phyloP scores from a whole-genome alignment of 2,797 vertebrate genomes.

The Antrozous pallidus region DNA sequence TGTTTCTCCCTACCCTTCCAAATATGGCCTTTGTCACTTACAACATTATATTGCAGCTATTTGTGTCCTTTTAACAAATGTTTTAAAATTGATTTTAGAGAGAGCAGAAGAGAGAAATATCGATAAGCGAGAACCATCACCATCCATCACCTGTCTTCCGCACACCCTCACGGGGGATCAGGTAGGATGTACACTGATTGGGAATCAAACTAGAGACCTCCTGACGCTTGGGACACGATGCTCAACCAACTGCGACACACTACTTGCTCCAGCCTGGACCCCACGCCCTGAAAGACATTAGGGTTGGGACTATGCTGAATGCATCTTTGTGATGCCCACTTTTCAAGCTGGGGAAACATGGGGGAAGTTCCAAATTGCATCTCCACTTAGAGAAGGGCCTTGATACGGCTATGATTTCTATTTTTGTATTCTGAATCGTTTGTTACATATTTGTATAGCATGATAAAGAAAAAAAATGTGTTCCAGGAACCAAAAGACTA shows the following conservation, averaged over 20 bases:
- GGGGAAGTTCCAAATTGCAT: neutral
- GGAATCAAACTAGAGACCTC: neutral
- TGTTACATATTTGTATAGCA: conserved; percentile 80
- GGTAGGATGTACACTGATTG: neutral
- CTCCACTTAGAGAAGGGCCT: neutral
- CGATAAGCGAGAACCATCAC: neutral
- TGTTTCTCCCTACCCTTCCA: neutral
- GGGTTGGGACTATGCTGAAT: neutral
- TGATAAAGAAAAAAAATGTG: conserved; percentile 79
- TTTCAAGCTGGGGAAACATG: neutral
- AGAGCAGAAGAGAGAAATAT: neutral
- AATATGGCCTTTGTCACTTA: neutral
- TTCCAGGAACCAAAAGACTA: conserved; percentile 84
- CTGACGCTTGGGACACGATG: neutral
- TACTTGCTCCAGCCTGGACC: neutral
- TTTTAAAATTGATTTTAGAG: neutral
- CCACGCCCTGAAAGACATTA: neutral
- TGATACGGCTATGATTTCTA: neutral
- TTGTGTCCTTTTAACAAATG: neutral
- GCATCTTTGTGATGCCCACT: neutral
- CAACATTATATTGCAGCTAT: neutral
- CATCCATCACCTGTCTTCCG: neutral
- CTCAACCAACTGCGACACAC: neutral
- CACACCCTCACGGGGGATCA: neutral
- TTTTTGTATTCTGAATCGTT: conserved; percentile 20